Percentiles rank a stretch among this genome's conserved stretches.
Evolutionary conservation across 2,797 vertebrate species (phyloP).

Genomic region (Galaxias olidus): DNA sequence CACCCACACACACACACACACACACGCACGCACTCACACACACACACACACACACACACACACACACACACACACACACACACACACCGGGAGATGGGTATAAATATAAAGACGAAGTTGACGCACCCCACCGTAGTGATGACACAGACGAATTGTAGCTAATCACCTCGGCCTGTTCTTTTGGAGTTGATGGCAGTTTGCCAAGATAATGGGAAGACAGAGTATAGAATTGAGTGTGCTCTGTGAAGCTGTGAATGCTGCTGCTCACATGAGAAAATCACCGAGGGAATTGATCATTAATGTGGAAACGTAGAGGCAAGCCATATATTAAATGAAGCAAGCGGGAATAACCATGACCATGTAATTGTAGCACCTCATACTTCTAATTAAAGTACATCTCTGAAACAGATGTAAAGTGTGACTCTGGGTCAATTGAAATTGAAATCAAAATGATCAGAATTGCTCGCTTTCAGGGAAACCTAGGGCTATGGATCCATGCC

Average conservation of each 20-base stretch:
- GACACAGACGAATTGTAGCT: constrained; percentile 22
- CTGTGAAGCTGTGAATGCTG: too few relatives aligned
- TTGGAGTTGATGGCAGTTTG: constrained; percentile 18
- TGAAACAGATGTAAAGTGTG: constrained; percentile 70
- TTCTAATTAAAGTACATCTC: constrained; percentile 70
- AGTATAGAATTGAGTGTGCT: too few relatives aligned
- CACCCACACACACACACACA: too few relatives aligned
- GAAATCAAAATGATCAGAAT: constrained; percentile 72
- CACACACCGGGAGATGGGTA: constrained; percentile 35
- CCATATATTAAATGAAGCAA: constrained; percentile 49
- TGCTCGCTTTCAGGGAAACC: constrained; percentile 54
- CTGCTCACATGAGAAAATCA: constrained; percentile 35
- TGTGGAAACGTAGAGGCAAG: constrained; percentile 30
- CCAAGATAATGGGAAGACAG: background rate
- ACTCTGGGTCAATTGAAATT: constrained; percentile 65
- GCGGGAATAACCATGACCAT: constrained; percentile 38
- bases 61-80: too few relatives aligned
- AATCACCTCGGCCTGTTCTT: background rate
- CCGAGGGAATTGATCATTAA: too few relatives aligned
- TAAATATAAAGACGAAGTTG: constrained; percentile 20
- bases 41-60: too few relatives aligned
- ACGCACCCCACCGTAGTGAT: constrained; percentile 18
- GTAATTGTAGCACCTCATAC: constrained; percentile 66
- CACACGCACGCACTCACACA: too few relatives aligned
- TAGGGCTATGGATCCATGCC: constrained; percentile 65